Conservation (phyloP, 2,888 invertebrate genomes). For the Diabrotica balteata region DNA sequence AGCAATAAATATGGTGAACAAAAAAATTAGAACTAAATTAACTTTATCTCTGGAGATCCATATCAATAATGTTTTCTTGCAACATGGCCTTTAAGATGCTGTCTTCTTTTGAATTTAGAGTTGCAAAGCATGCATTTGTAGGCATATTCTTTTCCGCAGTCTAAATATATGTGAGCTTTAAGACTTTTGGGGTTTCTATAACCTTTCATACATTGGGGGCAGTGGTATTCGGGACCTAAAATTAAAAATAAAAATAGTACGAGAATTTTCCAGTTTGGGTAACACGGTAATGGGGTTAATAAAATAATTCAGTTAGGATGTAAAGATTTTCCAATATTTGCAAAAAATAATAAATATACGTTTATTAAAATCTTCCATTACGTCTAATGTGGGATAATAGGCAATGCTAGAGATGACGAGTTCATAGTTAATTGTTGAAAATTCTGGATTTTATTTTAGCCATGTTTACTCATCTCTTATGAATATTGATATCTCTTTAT, state of each 20-base stretch:
- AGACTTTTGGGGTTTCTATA: slow-evolving; percentile 44
- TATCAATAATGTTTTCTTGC: slow-evolving; percentile 24
- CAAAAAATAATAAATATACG: too few species aligned
- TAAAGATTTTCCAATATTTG: not conserved
- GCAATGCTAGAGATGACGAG: too few species aligned
- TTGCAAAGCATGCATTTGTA: slow-evolving; percentile 39
- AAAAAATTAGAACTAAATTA: too few species aligned
- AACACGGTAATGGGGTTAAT: not conserved
- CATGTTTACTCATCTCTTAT: too few species aligned
- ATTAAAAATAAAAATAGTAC: slow-evolving; percentile 1
- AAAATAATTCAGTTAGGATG: not conserved
- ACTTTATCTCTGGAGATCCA: too few species aligned
- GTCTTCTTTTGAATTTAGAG: slow-evolving; percentile 43
- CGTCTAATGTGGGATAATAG: too few species aligned
- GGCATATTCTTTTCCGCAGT: slow-evolving; percentile 40
- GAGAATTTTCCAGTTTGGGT: not conserved
- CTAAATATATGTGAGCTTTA: slow-evolving; percentile 38
- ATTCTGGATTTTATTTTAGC: too few species aligned
- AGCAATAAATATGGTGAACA: too few species aligned
- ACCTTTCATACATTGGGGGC: slow-evolving; percentile 41
- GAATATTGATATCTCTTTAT: too few species aligned
- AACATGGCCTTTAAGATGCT: slow-evolving; percentile 40
- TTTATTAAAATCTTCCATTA: too few species aligned
- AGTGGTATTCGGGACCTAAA: slow-evolving; percentile 22
- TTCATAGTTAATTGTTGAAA: too few species aligned